Conservation (phyloP, 2,888 invertebrate genomes). For the Caenorhabditis becei region DNA sequence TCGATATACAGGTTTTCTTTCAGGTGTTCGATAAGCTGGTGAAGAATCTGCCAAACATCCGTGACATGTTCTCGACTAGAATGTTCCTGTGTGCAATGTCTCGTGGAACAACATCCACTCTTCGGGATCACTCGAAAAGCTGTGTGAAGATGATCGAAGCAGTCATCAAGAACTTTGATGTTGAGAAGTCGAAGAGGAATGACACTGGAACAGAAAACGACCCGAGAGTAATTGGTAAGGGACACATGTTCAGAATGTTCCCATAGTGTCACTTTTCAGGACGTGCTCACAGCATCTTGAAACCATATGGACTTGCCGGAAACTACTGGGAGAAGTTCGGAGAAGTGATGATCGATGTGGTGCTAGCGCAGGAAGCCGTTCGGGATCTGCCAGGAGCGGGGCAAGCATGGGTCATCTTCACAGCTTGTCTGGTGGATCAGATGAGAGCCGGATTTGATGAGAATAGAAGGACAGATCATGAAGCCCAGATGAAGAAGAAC, state of each 20-base stretch:
- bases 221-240: slow-evolving; percentile 72
- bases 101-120: slow-evolving; percentile 72
- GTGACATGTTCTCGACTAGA: slow-evolving; percentile 80
- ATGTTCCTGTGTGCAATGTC: slow-evolving; percentile 81
- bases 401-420: slow-evolving; percentile 81
- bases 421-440: slow-evolving; percentile 80
- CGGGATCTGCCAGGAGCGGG: slow-evolving; percentile 80
- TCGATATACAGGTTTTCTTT: background rate
- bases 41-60: slow-evolving; percentile 74
- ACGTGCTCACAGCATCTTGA: slow-evolving; percentile 76
- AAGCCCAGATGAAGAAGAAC: slow-evolving; percentile 64
- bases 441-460: slow-evolving; percentile 79
- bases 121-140: slow-evolving; percentile 77
- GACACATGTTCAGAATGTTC: slow-evolving; percentile 8
- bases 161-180: slow-evolving; percentile 79
- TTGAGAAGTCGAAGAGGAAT: slow-evolving; percentile 75
- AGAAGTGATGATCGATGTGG: slow-evolving; percentile 80
- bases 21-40: slow-evolving; percentile 76
- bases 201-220: slow-evolving; percentile 78
- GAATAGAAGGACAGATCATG: slow-evolving; percentile 62
- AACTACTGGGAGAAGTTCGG: slow-evolving; percentile 81
- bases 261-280: slow-evolving; percentile 60
- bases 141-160: slow-evolving; percentile 79
- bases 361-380: slow-evolving; percentile 79
- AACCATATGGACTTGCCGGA: slow-evolving; percentile 79